phyloP scores from a whole-genome alignment of 2,888 invertebrate genomes.

The Lochmaea crataegi region DNA sequence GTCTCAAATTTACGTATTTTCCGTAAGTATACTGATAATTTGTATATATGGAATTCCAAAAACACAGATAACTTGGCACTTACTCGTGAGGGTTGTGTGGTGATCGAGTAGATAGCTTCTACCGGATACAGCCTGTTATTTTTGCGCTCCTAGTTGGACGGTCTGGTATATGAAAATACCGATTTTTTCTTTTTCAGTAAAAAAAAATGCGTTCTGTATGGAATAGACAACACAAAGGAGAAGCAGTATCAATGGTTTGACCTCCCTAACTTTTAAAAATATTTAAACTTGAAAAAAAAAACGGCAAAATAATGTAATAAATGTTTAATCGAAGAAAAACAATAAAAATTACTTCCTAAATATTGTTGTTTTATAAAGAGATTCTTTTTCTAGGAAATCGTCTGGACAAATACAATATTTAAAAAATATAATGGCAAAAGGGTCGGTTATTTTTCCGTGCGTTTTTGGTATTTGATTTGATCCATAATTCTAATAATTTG shows the following conservation, averaged over 20 bases:
- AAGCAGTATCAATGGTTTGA: constrained; percentile 71
- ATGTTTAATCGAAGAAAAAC: constrained; percentile 30
- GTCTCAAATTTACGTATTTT: constrained; percentile 62
- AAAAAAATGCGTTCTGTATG: constrained; percentile 66
- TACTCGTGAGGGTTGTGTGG: constrained; percentile 51
- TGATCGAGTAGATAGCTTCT: not conserved
- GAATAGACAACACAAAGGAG: constrained; percentile 61
- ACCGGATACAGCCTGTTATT: no score
- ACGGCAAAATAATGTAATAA: not conserved
- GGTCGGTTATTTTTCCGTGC: constrained; percentile 17
- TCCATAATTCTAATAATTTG: not conserved
- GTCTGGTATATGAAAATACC: not conserved
- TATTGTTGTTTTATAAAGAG: not conserved
- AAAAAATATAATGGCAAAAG: not conserved
- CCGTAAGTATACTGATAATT: constrained; percentile 66
- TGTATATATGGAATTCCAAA: no score
- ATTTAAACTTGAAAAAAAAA: not conserved
- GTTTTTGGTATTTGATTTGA: not conserved
- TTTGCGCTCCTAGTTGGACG: no score
- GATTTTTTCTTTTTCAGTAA: constrained; percentile 45
- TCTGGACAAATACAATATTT: constrained; percentile 21
- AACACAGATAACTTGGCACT: no score
- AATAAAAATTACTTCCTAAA: not conserved
- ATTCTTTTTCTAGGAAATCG: not conserved
- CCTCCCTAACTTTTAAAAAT: constrained; percentile 64